Evolutionary conservation across 2,888 invertebrate genomes (phyloP).

Genomic region (Chrysotoxum bicinctum): DNA sequence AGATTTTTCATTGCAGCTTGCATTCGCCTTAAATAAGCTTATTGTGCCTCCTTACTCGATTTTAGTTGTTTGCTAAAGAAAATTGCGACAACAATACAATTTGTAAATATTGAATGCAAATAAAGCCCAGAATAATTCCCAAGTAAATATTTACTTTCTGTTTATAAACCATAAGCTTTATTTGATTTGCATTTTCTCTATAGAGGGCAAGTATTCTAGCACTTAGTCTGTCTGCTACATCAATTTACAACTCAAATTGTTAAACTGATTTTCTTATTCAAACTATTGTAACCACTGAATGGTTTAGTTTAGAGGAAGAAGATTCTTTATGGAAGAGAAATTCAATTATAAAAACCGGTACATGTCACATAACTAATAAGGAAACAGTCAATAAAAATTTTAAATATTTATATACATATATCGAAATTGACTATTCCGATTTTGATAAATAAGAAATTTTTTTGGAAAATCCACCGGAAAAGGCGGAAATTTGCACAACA

Average conservation of each 20-base stretch:
- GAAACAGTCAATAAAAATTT: too few species aligned
- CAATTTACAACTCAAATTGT: background rate
- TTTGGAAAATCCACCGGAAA: too few species aligned
- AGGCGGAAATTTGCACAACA: too few species aligned
- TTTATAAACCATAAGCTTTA: background rate
- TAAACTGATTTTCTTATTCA: too few species aligned
- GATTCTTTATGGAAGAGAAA: too few species aligned
- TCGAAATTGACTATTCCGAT: too few species aligned
- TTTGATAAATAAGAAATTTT: too few species aligned
- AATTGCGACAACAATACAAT: background rate
- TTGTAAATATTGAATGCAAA: slow-evolving; percentile 2
- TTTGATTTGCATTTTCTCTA: background rate
- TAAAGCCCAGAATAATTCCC: background rate
- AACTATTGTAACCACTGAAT: too few species aligned
- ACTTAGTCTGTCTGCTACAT: background rate
- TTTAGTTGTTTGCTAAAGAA: background rate
- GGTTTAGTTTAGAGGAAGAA: too few species aligned
- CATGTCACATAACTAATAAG: too few species aligned
- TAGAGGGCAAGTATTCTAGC: background rate
- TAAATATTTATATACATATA: too few species aligned
- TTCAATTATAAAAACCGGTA: too few species aligned
- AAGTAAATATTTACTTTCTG: background rate
- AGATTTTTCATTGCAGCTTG: background rate
- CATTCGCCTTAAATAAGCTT: background rate
- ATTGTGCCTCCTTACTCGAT: background rate